Evolutionary conservation across 2,113 vertebrate species (phyloP).

Genomic region (Syngnathus scovelli): DNA sequence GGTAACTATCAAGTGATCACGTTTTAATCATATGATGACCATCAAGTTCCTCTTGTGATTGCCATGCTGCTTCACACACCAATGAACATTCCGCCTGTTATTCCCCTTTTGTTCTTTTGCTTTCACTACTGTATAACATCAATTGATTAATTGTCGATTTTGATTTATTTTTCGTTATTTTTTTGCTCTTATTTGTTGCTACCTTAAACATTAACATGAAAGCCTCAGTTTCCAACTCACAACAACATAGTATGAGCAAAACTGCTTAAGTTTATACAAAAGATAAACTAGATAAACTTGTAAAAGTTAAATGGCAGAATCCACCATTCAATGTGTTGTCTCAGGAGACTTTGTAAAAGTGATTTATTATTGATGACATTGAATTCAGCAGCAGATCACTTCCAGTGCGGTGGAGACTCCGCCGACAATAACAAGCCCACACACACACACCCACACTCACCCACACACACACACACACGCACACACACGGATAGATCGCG

Average conservation of each 20-base stretch:
- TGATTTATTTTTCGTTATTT: not conserved
- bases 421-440: constrained; percentile 3
- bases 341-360: not conserved
- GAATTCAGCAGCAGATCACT: not conserved
- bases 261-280: not conserved
- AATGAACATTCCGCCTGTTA: not conserved
- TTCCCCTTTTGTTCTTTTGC: constrained; percentile 1
- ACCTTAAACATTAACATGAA: too few relatives aligned
- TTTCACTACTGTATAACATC: not conserved
- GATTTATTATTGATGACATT: not conserved
- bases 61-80: not conserved
- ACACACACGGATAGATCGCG: not conserved
- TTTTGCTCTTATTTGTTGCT: not conserved
- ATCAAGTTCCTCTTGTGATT: constrained; percentile 10
- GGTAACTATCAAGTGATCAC: not conserved
- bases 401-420: not conserved
- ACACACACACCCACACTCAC: too few relatives aligned
- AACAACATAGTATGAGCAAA: not conserved
- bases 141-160: not conserved
- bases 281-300: not conserved
- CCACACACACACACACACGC: not conserved
- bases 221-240: too few relatives aligned
- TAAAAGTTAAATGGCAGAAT: not conserved
- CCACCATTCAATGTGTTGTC: not conserved
- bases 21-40: not conserved